Base-by-base conservation (phyloP, 2,797 vertebrate species). In the Tenualosa ilisha region DNA sequence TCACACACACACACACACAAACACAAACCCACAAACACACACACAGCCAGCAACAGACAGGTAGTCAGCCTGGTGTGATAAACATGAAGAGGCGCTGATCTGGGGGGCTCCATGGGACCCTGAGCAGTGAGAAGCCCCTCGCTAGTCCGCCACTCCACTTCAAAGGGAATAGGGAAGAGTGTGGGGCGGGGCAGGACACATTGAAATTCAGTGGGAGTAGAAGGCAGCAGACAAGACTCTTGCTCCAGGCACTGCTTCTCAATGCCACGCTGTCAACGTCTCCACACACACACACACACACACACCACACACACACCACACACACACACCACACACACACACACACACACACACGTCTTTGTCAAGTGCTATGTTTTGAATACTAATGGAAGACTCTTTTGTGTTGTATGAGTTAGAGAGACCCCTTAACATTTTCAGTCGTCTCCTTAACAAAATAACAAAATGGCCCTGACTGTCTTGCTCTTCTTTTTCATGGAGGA, bases 131-230 rank as follows among this genome's bases (percentile, higher is more conserved):
- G 65, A 37, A 40, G 26, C 65, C 65, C 65, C 65, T 72, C 11
- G 31, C 65, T 40, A 83, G 9, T 79, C 61, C 82, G 79, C 46
- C 68, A 40, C 65, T n/a, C 20, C 31, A 49, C 86, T 89, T 92
- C 89, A 92, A 89, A 93, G 87, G 56, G 89, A 91, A 89, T 90
- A 82, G 75, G 86, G 84, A 90, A 92, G 87, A 89, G 83, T 89
- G 86, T 79, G 53, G 61, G 89, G 89, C 87, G 85, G 84, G 87
- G 89, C 84, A 65, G 83, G 83, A 56, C 88, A 82, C 43, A 91
- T 91, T 93, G 89, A 91, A 89, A 92, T 91, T 91, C 90, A 91
- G 87, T 85, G 56, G 24, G 86, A 88, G 89, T 90, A 89, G 75
- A 83, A 85, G 89, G 85, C 84, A 85, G 85, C 86, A 90, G 85